These are phyloP conservation scores for Lepus timidus DNA, from an alignment of 2,113 vertebrate genomes.

Conservation along the genomic window DNA sequence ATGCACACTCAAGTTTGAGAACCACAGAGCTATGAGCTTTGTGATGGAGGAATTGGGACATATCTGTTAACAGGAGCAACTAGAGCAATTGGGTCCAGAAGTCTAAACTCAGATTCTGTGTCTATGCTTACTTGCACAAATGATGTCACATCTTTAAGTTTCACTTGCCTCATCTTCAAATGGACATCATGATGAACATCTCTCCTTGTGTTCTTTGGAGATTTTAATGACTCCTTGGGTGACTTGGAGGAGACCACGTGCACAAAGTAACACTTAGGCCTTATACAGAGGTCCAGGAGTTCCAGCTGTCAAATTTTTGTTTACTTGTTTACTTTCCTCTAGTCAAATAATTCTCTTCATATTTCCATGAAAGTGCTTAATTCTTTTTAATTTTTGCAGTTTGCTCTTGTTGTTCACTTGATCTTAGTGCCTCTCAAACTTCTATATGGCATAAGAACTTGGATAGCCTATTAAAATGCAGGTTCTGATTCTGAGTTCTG, in stretches of 20 bases:
- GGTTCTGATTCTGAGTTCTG: background rate
- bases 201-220: background rate
- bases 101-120: background rate
- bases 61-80: background rate
- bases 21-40: background rate
- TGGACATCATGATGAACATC: background rate
- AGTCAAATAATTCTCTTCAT: slow-evolving; percentile 5
- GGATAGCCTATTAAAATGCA: slow-evolving; percentile 22
- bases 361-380: background rate
- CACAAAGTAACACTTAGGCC: background rate
- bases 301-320: background rate
- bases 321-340: background rate
- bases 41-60: background rate
- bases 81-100: background rate
- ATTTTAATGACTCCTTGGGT: background rate
- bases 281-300: background rate
- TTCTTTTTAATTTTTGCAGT: slow-evolving; percentile 7
- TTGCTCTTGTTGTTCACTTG: background rate
- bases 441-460: background rate
- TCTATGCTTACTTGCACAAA: background rate
- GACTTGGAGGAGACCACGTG: background rate
- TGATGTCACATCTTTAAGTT: background rate
- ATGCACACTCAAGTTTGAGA: background rate
- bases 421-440: background rate
- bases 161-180: background rate